Percentiles rank a stretch among this genome's conserved stretches.
phyloP scores from a whole-genome alignment of 2,797 vertebrate species.

The Eleutherodactylus coqui region DNA sequence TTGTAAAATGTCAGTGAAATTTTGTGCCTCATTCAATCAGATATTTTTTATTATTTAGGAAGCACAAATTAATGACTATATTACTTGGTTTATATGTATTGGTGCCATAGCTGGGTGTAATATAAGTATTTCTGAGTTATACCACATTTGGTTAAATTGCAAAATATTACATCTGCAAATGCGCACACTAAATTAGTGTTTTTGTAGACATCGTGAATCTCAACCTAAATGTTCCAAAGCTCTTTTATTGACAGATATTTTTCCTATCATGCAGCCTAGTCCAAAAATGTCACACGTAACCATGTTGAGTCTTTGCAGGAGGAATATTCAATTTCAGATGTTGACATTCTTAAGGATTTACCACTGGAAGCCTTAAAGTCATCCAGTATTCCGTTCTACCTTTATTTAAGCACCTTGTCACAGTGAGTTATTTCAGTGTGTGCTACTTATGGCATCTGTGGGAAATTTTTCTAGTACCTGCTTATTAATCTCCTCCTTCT shows the following conservation, averaged over 20 bases:
- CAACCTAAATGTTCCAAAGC: background rate
- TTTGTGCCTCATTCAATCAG: no score
- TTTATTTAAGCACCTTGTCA: slow-evolving; percentile 63
- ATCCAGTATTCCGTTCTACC: slow-evolving; percentile 64
- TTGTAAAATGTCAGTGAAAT: no score
- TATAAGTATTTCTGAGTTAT: background rate
- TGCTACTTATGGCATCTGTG: slow-evolving; percentile 67
- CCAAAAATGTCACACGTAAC: slow-evolving; percentile 36
- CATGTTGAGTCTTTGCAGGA: slow-evolving; percentile 34
- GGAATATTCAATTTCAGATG: slow-evolving; percentile 53
- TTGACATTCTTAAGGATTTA: slow-evolving; percentile 62
- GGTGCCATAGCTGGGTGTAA: background rate
- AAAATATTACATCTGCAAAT: background rate
- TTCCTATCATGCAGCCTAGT: slow-evolving; percentile 8
- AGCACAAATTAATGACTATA: background rate
- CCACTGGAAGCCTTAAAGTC: slow-evolving; percentile 52
- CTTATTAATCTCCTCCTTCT: slow-evolving; percentile 75
- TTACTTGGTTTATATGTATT: background rate
- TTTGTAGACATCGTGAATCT: background rate
- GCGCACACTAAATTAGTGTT: background rate
- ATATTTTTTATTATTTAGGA: background rate
- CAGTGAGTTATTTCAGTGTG: slow-evolving; percentile 65
- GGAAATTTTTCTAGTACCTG: slow-evolving; percentile 68
- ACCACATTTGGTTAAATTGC: background rate
- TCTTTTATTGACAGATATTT: slow-evolving; percentile 27